phyloP scores from a whole-genome alignment of 2,113 vertebrate species.

The Carettochelys insculpta region DNA sequence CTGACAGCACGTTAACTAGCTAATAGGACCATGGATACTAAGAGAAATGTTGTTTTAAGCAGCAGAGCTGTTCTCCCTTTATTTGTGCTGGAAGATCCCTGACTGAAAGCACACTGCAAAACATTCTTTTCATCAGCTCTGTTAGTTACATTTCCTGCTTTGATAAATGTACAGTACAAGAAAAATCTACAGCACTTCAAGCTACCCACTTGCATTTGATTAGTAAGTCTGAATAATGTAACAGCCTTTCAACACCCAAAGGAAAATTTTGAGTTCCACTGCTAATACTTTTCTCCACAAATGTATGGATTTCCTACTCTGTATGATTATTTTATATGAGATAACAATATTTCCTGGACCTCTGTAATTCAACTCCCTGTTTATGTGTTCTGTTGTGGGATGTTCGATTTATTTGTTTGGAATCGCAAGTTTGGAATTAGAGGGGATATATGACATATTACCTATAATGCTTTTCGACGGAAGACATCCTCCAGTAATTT shows the following conservation, averaged over 20 bases:
- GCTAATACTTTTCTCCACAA: conserved; percentile 2
- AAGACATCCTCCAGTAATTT: neutral
- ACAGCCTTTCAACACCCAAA: conserved; percentile 57
- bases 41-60: conserved; percentile 15
- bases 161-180: conserved; percentile 64
- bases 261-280: conserved; percentile 38
- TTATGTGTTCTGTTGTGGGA: neutral
- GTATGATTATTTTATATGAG: conserved; percentile 36
- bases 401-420: neutral
- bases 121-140: conserved; percentile 67
- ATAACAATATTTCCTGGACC: conserved; percentile 12
- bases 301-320: conserved; percentile 9
- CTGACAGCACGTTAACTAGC: conserved; percentile 22
- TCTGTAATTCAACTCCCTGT: neutral
- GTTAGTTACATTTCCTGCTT: conserved; percentile 64
- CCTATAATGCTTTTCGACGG: neutral
- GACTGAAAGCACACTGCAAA: conserved; percentile 61
- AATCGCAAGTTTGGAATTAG: neutral
- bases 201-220: conserved; percentile 71
- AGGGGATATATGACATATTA: neutral
- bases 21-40: conserved; percentile 11
- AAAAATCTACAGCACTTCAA: conserved; percentile 66
- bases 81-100: conserved; percentile 40
- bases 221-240: conserved; percentile 65
- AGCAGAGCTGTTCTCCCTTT: neutral